A percentile compares a stretch with the other conserved stretches of the same genome.
Evolutionary conservation across 2,888 invertebrate genomes (phyloP).

Genomic region (Drosophila longiperda): DNA sequence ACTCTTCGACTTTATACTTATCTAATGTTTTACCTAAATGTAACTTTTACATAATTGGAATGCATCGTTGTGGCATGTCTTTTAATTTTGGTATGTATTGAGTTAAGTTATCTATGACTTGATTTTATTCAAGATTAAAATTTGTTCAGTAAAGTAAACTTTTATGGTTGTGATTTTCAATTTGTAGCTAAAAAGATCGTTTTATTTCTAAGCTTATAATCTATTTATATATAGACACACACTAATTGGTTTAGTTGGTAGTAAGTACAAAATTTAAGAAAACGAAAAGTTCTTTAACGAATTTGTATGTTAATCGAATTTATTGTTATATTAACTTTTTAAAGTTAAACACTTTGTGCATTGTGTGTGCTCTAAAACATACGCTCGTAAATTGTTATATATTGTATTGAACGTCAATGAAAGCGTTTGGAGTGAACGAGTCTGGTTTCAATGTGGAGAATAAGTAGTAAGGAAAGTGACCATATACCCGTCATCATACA

Average conservation of each 20-base stretch:
- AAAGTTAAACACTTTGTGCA: conserved; percentile 12
- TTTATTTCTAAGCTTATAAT: conserved; percentile 17
- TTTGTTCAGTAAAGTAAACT: conserved; percentile 3
- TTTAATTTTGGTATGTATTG: conserved; percentile 72
- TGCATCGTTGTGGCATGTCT: conserved; percentile 67
- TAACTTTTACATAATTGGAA: conserved; percentile 58
- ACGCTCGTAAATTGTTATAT: background rate
- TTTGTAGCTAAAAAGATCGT: conserved; percentile 20
- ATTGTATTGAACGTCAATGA: background rate
- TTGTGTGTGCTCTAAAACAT: conserved; percentile 5
- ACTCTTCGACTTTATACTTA: conserved; percentile 34
- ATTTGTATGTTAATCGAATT: conserved; percentile 47
- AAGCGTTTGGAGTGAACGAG: conserved; percentile 1
- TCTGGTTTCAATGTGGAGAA: conserved; percentile 40
- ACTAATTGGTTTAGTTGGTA: conserved; percentile 6
- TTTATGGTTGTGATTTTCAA: conserved; percentile 59
- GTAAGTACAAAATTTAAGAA: conserved; percentile 3
- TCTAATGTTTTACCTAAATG: conserved; percentile 23
- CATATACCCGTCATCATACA: background rate
- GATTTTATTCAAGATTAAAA: conserved; percentile 2
- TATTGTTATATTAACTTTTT: conserved; percentile 40
- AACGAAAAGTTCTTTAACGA: conserved; percentile 19
- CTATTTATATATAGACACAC: background rate
- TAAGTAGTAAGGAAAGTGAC: conserved; percentile 5
- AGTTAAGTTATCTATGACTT: conserved; percentile 13